Evolutionary conservation across 2,888 invertebrate species (phyloP).

Genomic region (Drosophila incognita): DNA sequence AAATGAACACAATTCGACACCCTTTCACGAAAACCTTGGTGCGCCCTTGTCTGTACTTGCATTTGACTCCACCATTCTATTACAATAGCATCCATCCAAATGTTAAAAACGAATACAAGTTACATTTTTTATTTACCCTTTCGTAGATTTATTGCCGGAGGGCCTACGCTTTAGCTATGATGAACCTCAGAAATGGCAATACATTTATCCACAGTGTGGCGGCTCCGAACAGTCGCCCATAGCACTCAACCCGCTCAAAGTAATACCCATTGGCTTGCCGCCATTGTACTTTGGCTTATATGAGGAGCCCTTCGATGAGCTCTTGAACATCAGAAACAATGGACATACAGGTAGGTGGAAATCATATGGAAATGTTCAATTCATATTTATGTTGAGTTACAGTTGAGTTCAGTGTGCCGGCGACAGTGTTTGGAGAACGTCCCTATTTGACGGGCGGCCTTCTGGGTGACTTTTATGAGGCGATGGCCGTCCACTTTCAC

Average conservation of each 20-base stretch:
- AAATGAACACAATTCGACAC: no score
- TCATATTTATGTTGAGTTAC: not conserved
- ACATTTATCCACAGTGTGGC: constrained; percentile 87
- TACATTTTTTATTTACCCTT: not conserved
- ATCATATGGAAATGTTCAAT: not conserved
- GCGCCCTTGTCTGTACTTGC: not conserved
- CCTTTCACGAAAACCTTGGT: no score
- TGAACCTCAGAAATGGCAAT: constrained; percentile 85
- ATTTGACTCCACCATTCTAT: no score
- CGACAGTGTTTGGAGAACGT: constrained; percentile 63
- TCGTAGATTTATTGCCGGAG: constrained; percentile 49
- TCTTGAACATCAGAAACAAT: constrained; percentile 88
- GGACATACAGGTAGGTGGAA: constrained; percentile 87
- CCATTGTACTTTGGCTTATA: constrained; percentile 89
- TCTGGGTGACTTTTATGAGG: constrained; percentile 69
- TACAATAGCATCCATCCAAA: not conserved
- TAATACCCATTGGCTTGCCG: constrained; percentile 76
- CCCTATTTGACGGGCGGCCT: constrained; percentile 77
- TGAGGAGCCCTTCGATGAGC: constrained; percentile 87
- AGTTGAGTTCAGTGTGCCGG: constrained; percentile 77
- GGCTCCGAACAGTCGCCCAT: constrained; percentile 88
- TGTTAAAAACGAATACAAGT: not conserved
- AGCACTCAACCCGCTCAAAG: constrained; percentile 64
- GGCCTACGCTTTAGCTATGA: constrained; percentile 71
- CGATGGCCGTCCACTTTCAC: constrained; percentile 87